Base-by-base conservation (phyloP, 2,113 vertebrate genomes). In the Dasyurus viverrinus region DNA sequence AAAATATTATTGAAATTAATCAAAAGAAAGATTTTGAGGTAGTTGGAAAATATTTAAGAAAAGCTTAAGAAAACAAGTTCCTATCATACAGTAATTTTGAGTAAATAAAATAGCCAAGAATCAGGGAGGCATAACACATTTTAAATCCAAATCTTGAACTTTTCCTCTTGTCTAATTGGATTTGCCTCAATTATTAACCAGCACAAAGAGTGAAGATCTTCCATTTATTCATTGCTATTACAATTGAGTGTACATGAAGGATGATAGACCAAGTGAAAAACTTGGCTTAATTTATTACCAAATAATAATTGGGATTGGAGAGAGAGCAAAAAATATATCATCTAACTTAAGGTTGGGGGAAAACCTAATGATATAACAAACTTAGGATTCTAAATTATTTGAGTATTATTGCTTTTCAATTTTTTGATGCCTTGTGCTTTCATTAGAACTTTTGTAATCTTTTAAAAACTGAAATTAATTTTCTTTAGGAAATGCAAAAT, bases 11-110 rank as follows among this genome's bases (percentile, higher is more conserved):
- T 0, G 95, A 91, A 94, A 54, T 94, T 19, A 53, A 0, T 30
- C 14, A 68, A 89, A 95, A 91, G 42, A 84, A 50, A 95, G 26
- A 52, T 27, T 89, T 93, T 55, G 57, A 91, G 94, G 93, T 54
- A 53, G 9, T 53, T 95, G 36, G 54, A 95, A 95, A 94, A 92
- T 12, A 54, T 25, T 55, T 42, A 54, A 94, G 94, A 8, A 93
- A 68, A 92, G 36, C 12, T n/a, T 57, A 50, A 76, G 46, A 57
- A 57, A 95, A 60, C 16, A 42, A 48, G 93, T 6, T 30, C 2
- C 89, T 91, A 25, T 91, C 89, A 42, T 36, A 5, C 89, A 60
- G 22, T 52, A 11, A 60, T 94, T 94, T 76, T n/a, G 1, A 89
- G n/a, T 54, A 10, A 93, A 10, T 50, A 91, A 94, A 93, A 89